Percentiles rank a stretch among this genome's conserved stretches.
Conservation (phyloP, 2,113 vertebrate species). For the Python bivittatus region DNA sequence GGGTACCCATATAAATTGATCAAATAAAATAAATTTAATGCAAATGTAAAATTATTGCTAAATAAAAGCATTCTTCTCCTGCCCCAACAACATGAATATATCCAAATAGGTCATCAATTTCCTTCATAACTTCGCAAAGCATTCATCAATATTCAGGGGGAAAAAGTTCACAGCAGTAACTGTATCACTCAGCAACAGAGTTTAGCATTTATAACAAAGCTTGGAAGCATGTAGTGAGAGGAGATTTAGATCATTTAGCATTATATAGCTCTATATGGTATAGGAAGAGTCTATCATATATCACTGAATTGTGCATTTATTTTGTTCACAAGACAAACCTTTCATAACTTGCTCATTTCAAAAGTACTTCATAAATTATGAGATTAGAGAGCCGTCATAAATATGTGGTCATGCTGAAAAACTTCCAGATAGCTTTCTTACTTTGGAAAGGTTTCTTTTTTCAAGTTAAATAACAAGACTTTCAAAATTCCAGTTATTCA, state of each 20-base stretch:
- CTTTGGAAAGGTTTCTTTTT: conserved; percentile 24
- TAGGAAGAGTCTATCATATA: conserved; percentile 59
- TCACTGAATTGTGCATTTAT: conserved; percentile 45
- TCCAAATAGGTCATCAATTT: conserved; percentile 66
- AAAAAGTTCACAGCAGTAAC: conserved; percentile 60
- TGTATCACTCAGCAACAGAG: conserved; percentile 68
- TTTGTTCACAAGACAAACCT: conserved; percentile 64
- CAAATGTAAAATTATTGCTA: conserved; percentile 1
- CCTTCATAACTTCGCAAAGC: conserved; percentile 63
- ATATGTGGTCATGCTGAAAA: conserved; percentile 49
- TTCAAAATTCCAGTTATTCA: conserved; percentile 6
- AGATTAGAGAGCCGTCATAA: conserved; percentile 48
- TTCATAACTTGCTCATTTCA: conserved; percentile 59
- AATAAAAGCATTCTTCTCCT: background rate
- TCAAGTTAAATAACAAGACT: background rate
- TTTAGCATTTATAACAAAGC: conserved; percentile 53
- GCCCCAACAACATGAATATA: conserved; percentile 26
- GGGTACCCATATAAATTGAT: no score
- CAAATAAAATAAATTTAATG: no score
- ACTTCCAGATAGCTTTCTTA: conserved; percentile 16
- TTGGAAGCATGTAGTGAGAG: conserved; percentile 50
- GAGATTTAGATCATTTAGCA: conserved; percentile 48
- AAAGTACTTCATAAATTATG: conserved; percentile 46
- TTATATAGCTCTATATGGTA: conserved; percentile 66
- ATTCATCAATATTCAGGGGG: conserved; percentile 64